Evolutionary conservation across 2,888 invertebrate species (phyloP), one percentile per base, ranked within the genome.

Genomic region (Apotomis turbidana): DNA sequence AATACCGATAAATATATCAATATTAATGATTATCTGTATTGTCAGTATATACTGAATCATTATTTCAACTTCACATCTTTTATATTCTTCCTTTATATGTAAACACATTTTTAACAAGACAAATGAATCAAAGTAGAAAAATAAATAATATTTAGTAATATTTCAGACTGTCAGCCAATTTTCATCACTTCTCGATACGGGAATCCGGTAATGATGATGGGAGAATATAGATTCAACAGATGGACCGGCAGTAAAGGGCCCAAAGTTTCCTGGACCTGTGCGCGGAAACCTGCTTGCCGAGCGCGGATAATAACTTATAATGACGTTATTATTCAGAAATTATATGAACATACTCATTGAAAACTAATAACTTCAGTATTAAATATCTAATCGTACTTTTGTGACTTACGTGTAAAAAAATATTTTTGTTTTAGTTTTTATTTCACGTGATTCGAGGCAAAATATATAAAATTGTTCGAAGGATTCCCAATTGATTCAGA

Each of bases 281-380:
- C 54, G 3, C 9, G 64, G 54, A 36, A 78, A 49, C 78, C 64
- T 10, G 27, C 5, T 12, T 64, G 64, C 41, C 64, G 5, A 4
- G 64, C 64, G 4, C 41, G 64, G 12, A 10, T 64, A 5, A 15
- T 44, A 54, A 44, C 64, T 3, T 44, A 15, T 44, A 54, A 87
- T 0, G 77, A 85, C 51, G 74, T 75, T 2, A 81, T 87, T 13
- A 71, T 87, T 13, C 78, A 70, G 54, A 72, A 75, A 3, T 64
- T 55, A 3, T 27, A 76, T 74, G 70, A 61, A 8, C 67, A 67
- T 58, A 58, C 13, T 49, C 67, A 67, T 67, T 67, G 36, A 58
- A 46, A 15, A 10, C 12, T 2, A 57, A 49, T 46, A 10, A 10
- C 3, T 49, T 9, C 49, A 49, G 10, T 49, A 9, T 49, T 49